Evolutionary conservation across 53 echinoderm and acorn worm genomes (phyloP), one percentile per base, ranked within the genome.

Genomic region (Hippasteria phrygiana): DNA sequence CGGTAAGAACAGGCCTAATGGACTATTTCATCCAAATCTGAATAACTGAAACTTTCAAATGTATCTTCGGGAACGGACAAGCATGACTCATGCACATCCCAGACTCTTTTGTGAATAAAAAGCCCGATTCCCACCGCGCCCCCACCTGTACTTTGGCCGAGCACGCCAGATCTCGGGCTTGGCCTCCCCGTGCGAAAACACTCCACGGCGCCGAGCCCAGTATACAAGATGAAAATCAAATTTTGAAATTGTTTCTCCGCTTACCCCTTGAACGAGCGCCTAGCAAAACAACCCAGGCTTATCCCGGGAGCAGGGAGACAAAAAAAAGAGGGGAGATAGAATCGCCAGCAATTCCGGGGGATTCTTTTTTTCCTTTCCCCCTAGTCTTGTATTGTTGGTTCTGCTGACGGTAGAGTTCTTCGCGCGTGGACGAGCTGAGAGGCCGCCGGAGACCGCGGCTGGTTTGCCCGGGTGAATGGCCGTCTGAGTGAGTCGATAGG

Each of bases 201-300:
- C 85, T 85, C 47, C 36, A 85, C 50, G 85, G 85, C 85, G 85
- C 85, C 85, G 71, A 13, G 4, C 48, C 46, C 70, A 8, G 43
- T 50, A 71, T 85, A n/a, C 85, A 53, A 70, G 20, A 69, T 69
- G 71, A 85, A 85, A 85, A 85, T 69, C 85, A 85, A 85, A 85
- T 85, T 83, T 85, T 85, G 85, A 85, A 85, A 85, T 85, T 85
- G 85, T 85, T 85, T 85, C 85, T 85, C 71, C 50, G 71, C 85
- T 85, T 85, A 85, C 85, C 71, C 70, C 69, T 71, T 85, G 46
- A 85, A 71, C 53, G 70, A 64, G 71, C 85, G 85, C 85, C 85
- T 85, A 85, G 85, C 47, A 85, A 85, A 85, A 85, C 85, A 85
- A 85, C 71, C 70, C 85, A 51, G 53, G 37, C 16, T 71, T 37